A percentile compares a stretch with the other conserved stretches of the same genome.
These are phyloP conservation scores for Bilobella aurantiaca DNA, from an alignment of 1,140 invertebrate species.

Conservation along the genomic window DNA sequence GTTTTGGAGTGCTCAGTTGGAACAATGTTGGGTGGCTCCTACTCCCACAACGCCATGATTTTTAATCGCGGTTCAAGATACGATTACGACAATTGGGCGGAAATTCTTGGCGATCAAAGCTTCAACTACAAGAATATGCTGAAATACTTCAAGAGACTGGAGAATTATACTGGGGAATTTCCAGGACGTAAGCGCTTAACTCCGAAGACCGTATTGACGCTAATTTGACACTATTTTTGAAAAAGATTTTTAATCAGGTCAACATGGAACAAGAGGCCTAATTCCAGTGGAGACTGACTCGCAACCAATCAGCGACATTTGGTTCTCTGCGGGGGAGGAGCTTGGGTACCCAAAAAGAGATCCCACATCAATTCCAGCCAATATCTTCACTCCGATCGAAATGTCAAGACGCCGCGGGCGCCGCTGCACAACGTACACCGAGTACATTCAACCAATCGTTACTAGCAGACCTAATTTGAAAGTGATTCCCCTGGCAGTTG, in stretches of 20 bases:
- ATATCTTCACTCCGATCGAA: background rate
- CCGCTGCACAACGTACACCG: background rate
- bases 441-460: background rate
- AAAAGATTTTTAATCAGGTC: background rate
- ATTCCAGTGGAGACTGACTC: background rate
- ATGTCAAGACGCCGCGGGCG: background rate
- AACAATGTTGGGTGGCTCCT: background rate
- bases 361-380: background rate
- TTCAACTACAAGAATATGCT: conserved; percentile 48
- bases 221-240: no score
- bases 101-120: conserved; percentile 41
- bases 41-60: background rate
- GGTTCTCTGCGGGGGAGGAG: background rate
- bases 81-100: conserved; percentile 47
- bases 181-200: background rate
- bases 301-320: background rate
- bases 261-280: background rate
- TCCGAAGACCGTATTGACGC: no score
- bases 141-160: conserved; percentile 42
- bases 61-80: background rate
- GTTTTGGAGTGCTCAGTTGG: background rate
- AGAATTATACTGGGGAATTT: conserved; percentile 21
- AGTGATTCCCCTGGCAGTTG: background rate
- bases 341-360: background rate
- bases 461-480: background rate